Evolutionary conservation across 1,140 invertebrate genomes (phyloP), one percentile per base, ranked within the genome.

Genomic region (Thaumatotibia leucotreta): DNA sequence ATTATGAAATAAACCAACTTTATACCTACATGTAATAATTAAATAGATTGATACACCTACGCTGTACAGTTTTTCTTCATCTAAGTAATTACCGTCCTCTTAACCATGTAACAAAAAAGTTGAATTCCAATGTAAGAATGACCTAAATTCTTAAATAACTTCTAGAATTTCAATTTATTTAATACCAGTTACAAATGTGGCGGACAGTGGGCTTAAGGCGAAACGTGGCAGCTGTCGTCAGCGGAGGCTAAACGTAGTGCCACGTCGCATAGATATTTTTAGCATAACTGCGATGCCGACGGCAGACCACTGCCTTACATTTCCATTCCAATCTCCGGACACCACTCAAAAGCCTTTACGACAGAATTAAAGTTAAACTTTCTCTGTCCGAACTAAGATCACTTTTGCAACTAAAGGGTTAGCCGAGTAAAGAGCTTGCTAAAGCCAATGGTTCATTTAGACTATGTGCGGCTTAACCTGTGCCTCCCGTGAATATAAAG

Each of bases 181-280:
- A 8, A 45, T 20, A 45, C 39, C 39, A 45, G 17, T 45, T 20
- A 45, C 39, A 45, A 20, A 45, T 20, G 14, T 11, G 32, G 32
- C 39, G 24, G 11, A 23, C 24, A 14, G 24, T 29, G 4, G 52
- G 24, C 8, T 17, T 54, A 24, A 9, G 24, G 50, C n/a, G 24
- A 31, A 27, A 17, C 52, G 52, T 58, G 23, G 50, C 50, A 54
- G 50, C 52, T 58, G 52, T 29, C 52, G 52, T 29, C 52, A 58
- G 22, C 50, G 8, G 3, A 23, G 23, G 52, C 52, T 27, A 54
- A 58, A 14, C 14, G 52, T 58, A 24, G 52, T 31, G 14, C 17
- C 52, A 58, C 52, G 52, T 27, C 4, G 23, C 52, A 14, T 6
- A 58, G 52, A 58, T 58, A 27, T 31, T 31, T 23, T 58, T 58